These are phyloP conservation scores for Brachycybe producta DNA, from an alignment of 2,888 invertebrate genomes.

Conservation along the genomic window DNA sequence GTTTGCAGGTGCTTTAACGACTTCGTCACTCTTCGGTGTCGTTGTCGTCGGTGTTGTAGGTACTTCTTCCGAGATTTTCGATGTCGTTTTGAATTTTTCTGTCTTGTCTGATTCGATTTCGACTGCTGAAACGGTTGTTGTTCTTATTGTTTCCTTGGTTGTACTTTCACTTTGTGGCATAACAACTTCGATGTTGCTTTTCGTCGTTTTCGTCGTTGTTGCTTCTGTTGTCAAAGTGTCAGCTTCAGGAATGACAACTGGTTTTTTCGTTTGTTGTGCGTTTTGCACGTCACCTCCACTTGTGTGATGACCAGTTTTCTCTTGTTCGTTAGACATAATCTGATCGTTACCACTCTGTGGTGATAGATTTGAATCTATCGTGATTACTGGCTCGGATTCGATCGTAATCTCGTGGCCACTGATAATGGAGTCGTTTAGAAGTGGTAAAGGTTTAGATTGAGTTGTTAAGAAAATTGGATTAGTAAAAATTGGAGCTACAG, in stretches of 20 bases:
- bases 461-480: no score
- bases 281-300: no score
- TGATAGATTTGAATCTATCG: no score
- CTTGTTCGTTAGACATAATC: no score
- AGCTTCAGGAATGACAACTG: not conserved
- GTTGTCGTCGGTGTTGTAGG: slow-evolving; percentile 30
- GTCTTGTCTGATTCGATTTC: slow-evolving; percentile 22
- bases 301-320: no score
- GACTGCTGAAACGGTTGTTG: slow-evolving; percentile 18
- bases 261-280: not conserved
- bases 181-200: slow-evolving; percentile 4
- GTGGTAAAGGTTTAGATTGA: no score
- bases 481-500: no score
- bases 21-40: not conserved
- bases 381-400: no score
- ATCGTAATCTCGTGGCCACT: no score
- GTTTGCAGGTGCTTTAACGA: slow-evolving; percentile 1
- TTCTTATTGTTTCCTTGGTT: not conserved
- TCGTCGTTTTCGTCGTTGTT: not conserved
- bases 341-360: no score
- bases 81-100: slow-evolving; percentile 26
- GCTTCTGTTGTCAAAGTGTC: not conserved
- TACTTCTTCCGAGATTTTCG: slow-evolving; percentile 31
- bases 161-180: not conserved
- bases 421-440: no score